These are phyloP conservation scores for Nasua narica DNA, from an alignment of 2,797 vertebrate genomes.

Conservation along the genomic window DNA sequence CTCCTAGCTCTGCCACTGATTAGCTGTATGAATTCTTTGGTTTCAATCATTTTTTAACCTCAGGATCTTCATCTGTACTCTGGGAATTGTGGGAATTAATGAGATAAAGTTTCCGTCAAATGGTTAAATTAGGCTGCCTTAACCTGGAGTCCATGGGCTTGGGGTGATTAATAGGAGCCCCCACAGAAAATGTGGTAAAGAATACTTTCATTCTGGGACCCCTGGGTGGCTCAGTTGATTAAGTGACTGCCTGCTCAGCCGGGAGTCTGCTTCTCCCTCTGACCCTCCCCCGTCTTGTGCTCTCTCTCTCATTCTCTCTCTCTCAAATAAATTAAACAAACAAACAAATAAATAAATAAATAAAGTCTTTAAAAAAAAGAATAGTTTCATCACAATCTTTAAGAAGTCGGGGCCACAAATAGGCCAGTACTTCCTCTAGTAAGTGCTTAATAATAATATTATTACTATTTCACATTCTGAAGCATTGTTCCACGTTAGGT, in stretches of 20 bases:
- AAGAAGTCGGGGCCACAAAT: neutral
- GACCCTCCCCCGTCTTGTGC: too few species aligned
- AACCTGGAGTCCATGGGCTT: neutral
- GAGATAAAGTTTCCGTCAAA: neutral
- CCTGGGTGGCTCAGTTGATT: too few species aligned
- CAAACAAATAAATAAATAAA: too few species aligned
- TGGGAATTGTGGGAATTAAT: neutral
- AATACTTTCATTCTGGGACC: neutral
- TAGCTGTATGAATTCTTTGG: neutral
- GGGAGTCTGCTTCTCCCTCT: too few species aligned
- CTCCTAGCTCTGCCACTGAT: neutral
- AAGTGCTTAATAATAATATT: neutral
- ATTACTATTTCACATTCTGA: neutral
- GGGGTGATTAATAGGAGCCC: neutral
- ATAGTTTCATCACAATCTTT: neutral
- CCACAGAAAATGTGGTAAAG: neutral
- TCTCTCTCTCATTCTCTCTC: too few species aligned
- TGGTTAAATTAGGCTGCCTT: neutral
- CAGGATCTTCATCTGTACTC: neutral
- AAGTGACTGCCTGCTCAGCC: too few species aligned
- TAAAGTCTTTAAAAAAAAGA: too few species aligned
- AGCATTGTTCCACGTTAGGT: neutral
- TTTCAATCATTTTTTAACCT: neutral
- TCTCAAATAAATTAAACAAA: too few species aligned
- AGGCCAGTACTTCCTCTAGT: neutral